Base-by-base conservation (phyloP, 2,113 vertebrate species). In the Malurus alboscapulatus region DNA sequence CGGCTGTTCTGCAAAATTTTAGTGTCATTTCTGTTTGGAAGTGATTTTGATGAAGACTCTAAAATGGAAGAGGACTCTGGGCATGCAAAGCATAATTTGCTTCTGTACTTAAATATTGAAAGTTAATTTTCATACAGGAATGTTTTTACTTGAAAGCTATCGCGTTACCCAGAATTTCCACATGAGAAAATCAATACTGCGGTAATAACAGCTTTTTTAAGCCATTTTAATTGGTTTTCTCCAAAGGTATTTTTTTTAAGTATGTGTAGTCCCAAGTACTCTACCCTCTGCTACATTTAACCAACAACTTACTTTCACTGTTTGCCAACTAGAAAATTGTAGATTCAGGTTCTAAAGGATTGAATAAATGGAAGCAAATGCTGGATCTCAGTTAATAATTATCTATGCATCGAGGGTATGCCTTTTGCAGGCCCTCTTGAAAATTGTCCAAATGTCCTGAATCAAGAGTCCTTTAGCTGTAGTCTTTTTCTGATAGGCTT, bases 1-100 rank as follows among this genome's bases (percentile, higher is more conserved):
- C 8, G 2, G 75, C 83, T 88, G 90, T 92, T 96, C 62, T 79
- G 34, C 55, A 76, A 77, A 59, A 83, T 92, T 87, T 80, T 79
- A 59, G 36, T 78, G 75, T 80, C 77, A 36, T 69, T 94, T 72
- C 45, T 78, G 27, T 63, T 85, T 81, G 85, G 83, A 80, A 87
- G 32, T 32, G 25, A 47, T 80, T 91, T 81, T 55, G 32, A 45
- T 78, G 54, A 81, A 92, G 29, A 38, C 6, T 63, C 34, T 38
- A 10, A 65, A 47, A 44, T 71, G 26, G 34, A 76, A 53, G 72
- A 76, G 12, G 51, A 32, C 51, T 94, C 42, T 76, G 12, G 27
- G 38, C 68, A 44, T 57, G 47, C 42, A 62, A 69, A 74, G 32
- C 21, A 22, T 50, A 88, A 48, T 83, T 67, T 86, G 8, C 19